phyloP scores from a whole-genome alignment of 2,113 vertebrate genomes.

The Hippocampus barbouri region DNA sequence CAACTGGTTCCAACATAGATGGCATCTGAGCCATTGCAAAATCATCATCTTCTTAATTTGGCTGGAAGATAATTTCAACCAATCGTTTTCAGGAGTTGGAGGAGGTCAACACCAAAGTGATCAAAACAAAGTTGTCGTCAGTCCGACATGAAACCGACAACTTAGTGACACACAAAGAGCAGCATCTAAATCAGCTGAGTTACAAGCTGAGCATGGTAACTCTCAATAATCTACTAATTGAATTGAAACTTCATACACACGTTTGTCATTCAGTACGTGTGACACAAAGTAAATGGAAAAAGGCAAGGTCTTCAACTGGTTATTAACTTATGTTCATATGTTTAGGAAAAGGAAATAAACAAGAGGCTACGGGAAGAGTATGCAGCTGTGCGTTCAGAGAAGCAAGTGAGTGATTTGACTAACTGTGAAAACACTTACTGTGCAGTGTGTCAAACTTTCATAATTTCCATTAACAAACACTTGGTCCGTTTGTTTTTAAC shows the following conservation, averaged over 20 bases:
- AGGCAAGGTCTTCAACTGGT: background rate
- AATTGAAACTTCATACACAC: background rate
- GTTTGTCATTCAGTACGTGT: background rate
- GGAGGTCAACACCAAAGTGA: constrained; percentile 77
- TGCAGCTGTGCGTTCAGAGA: constrained; percentile 73
- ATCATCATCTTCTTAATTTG: background rate
- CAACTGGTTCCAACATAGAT: background rate
- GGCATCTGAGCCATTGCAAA: background rate
- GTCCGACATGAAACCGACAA: constrained; percentile 66
- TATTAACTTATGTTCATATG: background rate
- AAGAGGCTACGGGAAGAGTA: constrained; percentile 78
- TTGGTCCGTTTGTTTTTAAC: background rate
- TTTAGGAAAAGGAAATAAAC: constrained; percentile 81
- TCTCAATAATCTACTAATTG: background rate
- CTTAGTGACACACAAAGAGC: constrained; percentile 69
- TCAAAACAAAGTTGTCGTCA: constrained; percentile 79
- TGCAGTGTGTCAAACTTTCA: background rate
- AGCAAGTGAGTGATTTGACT: constrained; percentile 73
- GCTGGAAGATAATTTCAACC: background rate
- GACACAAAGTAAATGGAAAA: background rate
- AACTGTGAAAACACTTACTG: background rate
- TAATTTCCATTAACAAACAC: background rate
- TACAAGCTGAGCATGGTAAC: constrained; percentile 81
- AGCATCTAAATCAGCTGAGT: constrained; percentile 79
- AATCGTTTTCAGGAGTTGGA: constrained; percentile 77